phyloP scores from a whole-genome alignment of 1,140 invertebrate species.

The Microvelia longipes region DNA sequence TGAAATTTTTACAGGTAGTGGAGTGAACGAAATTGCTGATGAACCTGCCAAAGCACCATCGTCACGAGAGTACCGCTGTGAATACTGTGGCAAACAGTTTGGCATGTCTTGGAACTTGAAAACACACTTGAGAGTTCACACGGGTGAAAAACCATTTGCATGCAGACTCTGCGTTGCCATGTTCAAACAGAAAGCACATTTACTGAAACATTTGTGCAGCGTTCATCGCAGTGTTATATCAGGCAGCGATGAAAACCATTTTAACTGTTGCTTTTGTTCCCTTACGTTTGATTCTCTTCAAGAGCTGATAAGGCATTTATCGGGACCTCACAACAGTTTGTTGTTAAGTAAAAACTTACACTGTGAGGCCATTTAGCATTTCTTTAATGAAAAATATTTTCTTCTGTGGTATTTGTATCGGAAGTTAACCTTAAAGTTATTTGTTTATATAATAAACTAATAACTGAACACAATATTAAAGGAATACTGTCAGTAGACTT shows the following conservation, averaged over 20 bases:
- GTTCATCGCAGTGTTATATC: constrained; percentile 71
- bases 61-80: constrained; percentile 65
- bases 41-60: constrained; percentile 15
- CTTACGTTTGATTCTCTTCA: constrained; percentile 65
- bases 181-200: constrained; percentile 76
- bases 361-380: constrained; percentile 29
- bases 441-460: no score
- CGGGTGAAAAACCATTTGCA: constrained; percentile 72
- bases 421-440: no score
- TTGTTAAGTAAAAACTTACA: constrained; percentile 71
- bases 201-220: constrained; percentile 69
- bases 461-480: no score
- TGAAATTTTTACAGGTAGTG: constrained; percentile 1
- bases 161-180: constrained; percentile 71
- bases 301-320: constrained; percentile 66
- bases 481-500: no score
- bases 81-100: constrained; percentile 75
- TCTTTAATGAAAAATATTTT: no score
- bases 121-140: constrained; percentile 67
- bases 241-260: constrained; percentile 39
- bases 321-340: constrained; percentile 69
- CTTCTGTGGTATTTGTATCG: no score
- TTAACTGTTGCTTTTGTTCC: constrained; percentile 72
- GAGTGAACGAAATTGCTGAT: constrained; percentile 4
- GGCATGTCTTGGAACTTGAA: constrained; percentile 80